Base-by-base conservation (phyloP, 2,797 vertebrate species). In the Sparidentex hasta region DNA sequence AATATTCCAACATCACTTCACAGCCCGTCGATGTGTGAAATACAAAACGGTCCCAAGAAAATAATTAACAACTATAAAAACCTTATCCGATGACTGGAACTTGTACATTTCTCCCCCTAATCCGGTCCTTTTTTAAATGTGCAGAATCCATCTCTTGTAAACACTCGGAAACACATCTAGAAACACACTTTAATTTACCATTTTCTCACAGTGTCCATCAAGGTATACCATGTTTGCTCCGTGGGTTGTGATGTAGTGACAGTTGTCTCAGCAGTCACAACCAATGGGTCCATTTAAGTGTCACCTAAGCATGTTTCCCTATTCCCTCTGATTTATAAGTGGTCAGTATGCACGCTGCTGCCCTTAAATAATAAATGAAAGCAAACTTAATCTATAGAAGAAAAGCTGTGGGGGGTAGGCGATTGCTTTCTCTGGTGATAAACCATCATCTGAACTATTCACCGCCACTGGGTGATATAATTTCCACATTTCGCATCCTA, bases 311-410 rank as follows among this genome's bases (percentile, higher is more conserved):
- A 46, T 38, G 4, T 12, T 47, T 58, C 17, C 20, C 11, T 11
- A 1, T 65, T 62, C 54, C 25, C 20, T 61, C 13, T 59, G 23
- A 71, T 75, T 68, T 69, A 6, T 11, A 77, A 81, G 47, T 56
- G 55, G 50, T 59, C 65, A 65, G n/a, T 58, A 48, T 57, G 17
- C 20, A 44, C 21, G 8, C 48, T 12, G 14, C 65, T 21, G 17
- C 25, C 64, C 21, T 73, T 71, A 25, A 84, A 82, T 86, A 79
- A 85, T 80, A 55, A 46, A 86, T 85, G 4, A 74, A 65, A 71
- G 59, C 20, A 52, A 71, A 23, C 4, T 16, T 62, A 43, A 51
- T 47, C 52, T 48, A 71, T 50, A 65, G 59, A 58, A n/a, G 27
- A 20, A 54, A 38, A 56, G 56, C 71, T 71, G 27, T 38, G 62